These are phyloP conservation scores for Atta texana DNA, from an alignment of 1,140 invertebrate species.

Conservation along the genomic window DNA sequence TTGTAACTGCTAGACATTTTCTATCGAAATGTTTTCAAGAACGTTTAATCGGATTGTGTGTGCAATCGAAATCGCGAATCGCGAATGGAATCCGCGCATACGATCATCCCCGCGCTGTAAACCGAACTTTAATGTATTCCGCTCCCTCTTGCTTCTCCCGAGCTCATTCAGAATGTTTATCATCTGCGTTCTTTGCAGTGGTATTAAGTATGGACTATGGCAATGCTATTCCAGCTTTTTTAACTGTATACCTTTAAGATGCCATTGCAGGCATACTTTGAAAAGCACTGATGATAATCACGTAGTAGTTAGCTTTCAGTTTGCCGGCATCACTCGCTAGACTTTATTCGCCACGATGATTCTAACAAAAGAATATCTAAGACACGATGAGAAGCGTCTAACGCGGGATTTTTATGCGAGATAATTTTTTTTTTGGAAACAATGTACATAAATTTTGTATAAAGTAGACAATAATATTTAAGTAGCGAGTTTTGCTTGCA, in stretches of 20 bases:
- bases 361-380: constrained; percentile 12
- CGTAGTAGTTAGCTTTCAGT: neutral
- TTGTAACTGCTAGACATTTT: neutral
- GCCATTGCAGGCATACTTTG: constrained; percentile 38
- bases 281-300: constrained; percentile 45
- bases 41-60: constrained; percentile 22
- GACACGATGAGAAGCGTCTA: neutral
- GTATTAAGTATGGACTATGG: constrained; percentile 29
- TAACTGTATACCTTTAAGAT: constrained; percentile 32
- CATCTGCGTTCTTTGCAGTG: constrained; percentile 39
- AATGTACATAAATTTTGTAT: neutral
- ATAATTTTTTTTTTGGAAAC: constrained; percentile 5
- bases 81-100: neutral
- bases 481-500: neutral
- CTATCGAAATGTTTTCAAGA: neutral
- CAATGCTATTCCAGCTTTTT: constrained; percentile 48
- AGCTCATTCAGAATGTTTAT: constrained; percentile 45
- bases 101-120: constrained; percentile 15
- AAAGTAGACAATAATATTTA: neutral
- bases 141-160: neutral
- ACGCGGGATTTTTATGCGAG: neutral
- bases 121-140: constrained; percentile 8
- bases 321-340: constrained; percentile 8
- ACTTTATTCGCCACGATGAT: constrained; percentile 27
- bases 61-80: constrained; percentile 7